Conservation (phyloP, 2,797 vertebrate genomes). For the Chaunax sp. region DNA sequence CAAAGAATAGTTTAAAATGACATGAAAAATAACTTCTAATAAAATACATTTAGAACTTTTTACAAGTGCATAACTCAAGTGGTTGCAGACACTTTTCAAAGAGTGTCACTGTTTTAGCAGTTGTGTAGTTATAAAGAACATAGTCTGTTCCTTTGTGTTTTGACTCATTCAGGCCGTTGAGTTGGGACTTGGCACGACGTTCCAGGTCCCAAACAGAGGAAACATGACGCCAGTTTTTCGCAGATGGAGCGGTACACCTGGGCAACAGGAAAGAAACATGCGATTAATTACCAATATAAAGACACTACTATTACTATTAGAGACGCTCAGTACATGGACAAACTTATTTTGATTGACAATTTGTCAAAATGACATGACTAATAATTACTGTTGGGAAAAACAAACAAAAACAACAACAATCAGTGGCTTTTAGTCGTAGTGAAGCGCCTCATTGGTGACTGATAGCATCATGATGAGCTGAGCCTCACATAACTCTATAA, state of each 20-base stretch:
- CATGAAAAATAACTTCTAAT: constrained; percentile 2
- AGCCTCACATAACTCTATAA: too few relatives aligned
- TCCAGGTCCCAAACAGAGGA: constrained; percentile 66
- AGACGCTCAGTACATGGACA: not conserved
- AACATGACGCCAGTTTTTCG: constrained; percentile 45
- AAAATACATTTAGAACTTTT: constrained; percentile 2
- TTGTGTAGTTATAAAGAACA: not conserved
- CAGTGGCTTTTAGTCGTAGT: too few relatives aligned
- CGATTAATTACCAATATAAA: not conserved
- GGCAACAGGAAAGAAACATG: constrained; percentile 11
- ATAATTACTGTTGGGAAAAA: too few relatives aligned
- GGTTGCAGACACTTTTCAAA: not conserved
- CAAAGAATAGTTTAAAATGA: constrained; percentile 34
- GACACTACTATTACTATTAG: not conserved
- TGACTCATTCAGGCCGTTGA: not conserved
- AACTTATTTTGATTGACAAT: not conserved
- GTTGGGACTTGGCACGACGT: constrained; percentile 13
- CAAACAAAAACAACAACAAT: too few relatives aligned
- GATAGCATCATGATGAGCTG: too few relatives aligned
- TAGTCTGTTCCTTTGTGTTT: not conserved
- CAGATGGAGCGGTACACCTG: constrained; percentile 47
- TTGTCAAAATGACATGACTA: not conserved
- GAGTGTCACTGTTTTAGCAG: not conserved
- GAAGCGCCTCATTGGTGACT: too few relatives aligned
- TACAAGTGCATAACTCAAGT: not conserved